Evolutionary conservation across 23 tunicate genomes (phyloP).

Genomic region (Trididemnum clinides): DNA sequence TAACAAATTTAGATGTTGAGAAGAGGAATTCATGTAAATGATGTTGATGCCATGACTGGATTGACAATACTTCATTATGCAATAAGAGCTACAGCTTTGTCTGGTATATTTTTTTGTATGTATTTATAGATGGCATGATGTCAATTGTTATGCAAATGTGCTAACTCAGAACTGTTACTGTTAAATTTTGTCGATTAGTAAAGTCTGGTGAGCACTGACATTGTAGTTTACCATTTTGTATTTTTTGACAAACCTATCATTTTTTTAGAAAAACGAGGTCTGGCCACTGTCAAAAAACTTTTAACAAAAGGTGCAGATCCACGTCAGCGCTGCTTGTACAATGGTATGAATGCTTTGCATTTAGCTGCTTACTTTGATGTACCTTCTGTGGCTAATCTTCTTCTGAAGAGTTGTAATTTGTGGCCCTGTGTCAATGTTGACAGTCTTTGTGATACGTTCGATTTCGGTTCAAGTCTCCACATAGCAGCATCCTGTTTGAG

Average conservation of each 20-base stretch:
- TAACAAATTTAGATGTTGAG: constrained; percentile 61
- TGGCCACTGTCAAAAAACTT: constrained; percentile 47
- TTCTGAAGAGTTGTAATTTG: constrained; percentile 12
- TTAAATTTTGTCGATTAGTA: no score
- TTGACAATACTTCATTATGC: constrained; percentile 79
- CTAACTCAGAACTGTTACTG: no score
- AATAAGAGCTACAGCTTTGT: constrained; percentile 52
- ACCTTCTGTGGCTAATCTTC: constrained; percentile 31
- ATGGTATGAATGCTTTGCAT: constrained; percentile 83
- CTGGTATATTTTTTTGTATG: constrained; percentile 42
- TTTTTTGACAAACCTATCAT: no score
- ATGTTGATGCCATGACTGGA: constrained; percentile 75
- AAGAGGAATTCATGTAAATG: constrained; percentile 57
- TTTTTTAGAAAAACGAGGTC: constrained; percentile 57
- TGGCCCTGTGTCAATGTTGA: constrained; percentile 38
- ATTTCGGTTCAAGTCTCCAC: constrained; percentile 77
- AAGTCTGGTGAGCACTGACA: no score
- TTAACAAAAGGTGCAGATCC: constrained; percentile 67
- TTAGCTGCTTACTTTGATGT: constrained; percentile 81
- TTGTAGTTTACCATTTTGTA: no score
- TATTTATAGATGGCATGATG: no score
- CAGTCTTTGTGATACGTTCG: constrained; percentile 67
- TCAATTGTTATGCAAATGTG: no score
- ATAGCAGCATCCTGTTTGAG: constrained; percentile 65
- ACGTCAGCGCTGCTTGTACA: constrained; percentile 41